Evolutionary conservation across 2,888 invertebrate genomes (phyloP).

Genomic region (Eilema caniola): DNA sequence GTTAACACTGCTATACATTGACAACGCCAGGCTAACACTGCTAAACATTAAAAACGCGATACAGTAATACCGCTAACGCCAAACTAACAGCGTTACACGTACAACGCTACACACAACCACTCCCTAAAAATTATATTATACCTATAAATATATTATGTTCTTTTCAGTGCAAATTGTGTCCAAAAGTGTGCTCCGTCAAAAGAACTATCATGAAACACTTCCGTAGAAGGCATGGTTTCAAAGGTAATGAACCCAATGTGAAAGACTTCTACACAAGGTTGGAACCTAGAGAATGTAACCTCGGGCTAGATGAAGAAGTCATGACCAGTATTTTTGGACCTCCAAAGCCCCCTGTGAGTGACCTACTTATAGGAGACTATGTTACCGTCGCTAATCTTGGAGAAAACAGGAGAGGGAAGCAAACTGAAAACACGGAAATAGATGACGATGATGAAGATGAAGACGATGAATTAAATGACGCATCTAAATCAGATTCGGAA

Average conservation of each 20-base stretch:
- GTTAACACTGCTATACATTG: too few relatives aligned
- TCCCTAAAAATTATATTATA: neutral
- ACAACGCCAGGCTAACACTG: too few relatives aligned
- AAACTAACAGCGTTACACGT: too few relatives aligned
- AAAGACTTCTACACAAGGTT: slow-evolving; percentile 69
- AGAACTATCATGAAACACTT: slow-evolving; percentile 81
- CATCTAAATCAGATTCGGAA: slow-evolving; percentile 30
- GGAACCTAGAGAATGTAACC: slow-evolving; percentile 76
- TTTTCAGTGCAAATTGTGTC: slow-evolving; percentile 83
- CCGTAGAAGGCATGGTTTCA: slow-evolving; percentile 75
- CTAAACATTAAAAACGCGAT: too few relatives aligned
- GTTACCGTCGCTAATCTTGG: slow-evolving; percentile 57
- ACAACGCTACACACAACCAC: neutral
- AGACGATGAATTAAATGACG: slow-evolving; percentile 12
- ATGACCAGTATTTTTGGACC: slow-evolving; percentile 78
- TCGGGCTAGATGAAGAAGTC: slow-evolving; percentile 73
- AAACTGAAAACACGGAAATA: slow-evolving; percentile 8
- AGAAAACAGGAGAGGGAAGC: neutral
- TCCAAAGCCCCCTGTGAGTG: slow-evolving; percentile 57
- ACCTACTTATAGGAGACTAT: slow-evolving; percentile 64
- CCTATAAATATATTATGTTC: slow-evolving; percentile 13
- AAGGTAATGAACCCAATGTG: slow-evolving; percentile 59
- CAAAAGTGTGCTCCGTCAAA: slow-evolving; percentile 80
- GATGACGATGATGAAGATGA: slow-evolving; percentile 19
- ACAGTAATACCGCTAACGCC: too few relatives aligned